Evolutionary conservation across 2,113 vertebrate species (phyloP).

Genomic region (Urocynchramus pylzowi): DNA sequence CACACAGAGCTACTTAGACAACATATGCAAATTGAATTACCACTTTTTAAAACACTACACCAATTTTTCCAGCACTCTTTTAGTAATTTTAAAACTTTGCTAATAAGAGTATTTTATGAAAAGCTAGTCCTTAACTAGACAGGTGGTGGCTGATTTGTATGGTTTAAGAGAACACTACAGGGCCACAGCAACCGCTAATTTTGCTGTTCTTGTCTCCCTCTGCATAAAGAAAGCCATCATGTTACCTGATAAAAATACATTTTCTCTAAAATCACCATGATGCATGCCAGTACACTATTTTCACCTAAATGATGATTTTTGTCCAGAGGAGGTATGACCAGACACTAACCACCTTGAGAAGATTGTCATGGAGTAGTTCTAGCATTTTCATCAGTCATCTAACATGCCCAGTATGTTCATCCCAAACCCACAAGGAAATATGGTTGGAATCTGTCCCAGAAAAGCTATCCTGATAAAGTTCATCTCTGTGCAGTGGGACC

Average conservation of each 20-base stretch:
- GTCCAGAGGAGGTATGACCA: background rate
- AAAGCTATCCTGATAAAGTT: background rate
- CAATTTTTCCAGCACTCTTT: accelerated
- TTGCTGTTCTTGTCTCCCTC: background rate
- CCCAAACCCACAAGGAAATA: background rate
- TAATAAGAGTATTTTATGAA: background rate
- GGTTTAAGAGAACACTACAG: background rate
- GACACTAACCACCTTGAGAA: background rate
- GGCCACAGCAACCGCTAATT: background rate
- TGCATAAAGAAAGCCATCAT: accelerated
- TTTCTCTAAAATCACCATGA: background rate
- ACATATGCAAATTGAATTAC: background rate
- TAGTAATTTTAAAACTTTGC: background rate
- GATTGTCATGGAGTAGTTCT: background rate
- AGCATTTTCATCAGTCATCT: background rate
- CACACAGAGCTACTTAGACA: background rate
- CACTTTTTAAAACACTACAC: background rate
- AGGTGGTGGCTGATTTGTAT: background rate
- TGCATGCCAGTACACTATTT: background rate
- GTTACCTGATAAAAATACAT: background rate
- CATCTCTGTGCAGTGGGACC: background rate
- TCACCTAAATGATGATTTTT: background rate
- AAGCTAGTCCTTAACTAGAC: background rate
- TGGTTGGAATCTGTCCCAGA: background rate
- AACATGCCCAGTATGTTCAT: background rate